Base-by-base conservation (phyloP, 2,113 vertebrate species). In the Butorides virescens region DNA sequence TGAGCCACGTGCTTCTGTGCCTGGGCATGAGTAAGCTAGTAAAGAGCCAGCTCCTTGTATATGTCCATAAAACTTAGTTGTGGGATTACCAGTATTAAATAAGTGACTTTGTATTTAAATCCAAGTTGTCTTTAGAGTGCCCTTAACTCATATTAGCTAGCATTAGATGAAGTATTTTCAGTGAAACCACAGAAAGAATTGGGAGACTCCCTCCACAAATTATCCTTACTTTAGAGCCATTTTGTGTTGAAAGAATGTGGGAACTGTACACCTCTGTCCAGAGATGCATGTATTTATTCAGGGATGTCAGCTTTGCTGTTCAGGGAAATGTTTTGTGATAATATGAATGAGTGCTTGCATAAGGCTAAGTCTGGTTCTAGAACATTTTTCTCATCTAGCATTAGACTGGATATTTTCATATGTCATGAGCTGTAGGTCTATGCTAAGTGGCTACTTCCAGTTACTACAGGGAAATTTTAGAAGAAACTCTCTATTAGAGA, bases 221-320 rank as follows among this genome's bases (percentile, higher is more conserved):
- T 39, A 7, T 20, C 25, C 26, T 75, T 8, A 5, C 52, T 20
- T 30, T 13, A 27, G 36, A 39, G 36, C 30, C 2, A 0, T 23
- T 86, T 26, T 10, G 9, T 21, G 15, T 17, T 23, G 23, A 16
- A 17, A 37, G 27, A 5, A 5, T 20, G 15, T 26, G 29, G 29
- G 9, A 53, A n/a, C 5, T 1, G 0, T 15, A 3, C 8, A 9
- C 0, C 5, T 46, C 26, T 2, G 0, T 7, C 29, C 46, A 9
- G 37, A 5, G 42, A 5, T 12, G 13, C 5, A 0, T 5, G 37
- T 5, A 3, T 70, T 52, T 52, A 15, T 49, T 30, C 21, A 9
- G 32, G 18, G 5, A 5, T 23, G 27, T 19, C 16, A 44, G 10
- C 46, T 14, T 13, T 71, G 9, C 49, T 36, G 1, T 6, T 25